Evolutionary conservation across 2,113 vertebrate species (phyloP).

Genomic region (Sprattus sprattus): DNA sequence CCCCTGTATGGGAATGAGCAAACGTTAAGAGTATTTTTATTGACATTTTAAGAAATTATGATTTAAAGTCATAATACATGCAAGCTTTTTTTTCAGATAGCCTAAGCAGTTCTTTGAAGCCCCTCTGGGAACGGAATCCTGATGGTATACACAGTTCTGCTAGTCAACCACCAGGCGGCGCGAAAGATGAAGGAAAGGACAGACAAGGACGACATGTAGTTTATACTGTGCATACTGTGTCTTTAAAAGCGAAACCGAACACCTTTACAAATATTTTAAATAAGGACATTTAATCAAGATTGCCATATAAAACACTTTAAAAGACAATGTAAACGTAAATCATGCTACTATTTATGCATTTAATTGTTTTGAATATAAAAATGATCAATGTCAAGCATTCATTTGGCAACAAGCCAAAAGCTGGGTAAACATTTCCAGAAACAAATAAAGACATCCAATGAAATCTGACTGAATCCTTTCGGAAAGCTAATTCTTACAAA

Average conservation of each 20-base stretch:
- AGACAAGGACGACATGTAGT: neutral
- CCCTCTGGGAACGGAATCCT: neutral
- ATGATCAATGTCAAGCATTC: neutral
- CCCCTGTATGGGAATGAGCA: too few relatives aligned
- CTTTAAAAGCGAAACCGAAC: neutral
- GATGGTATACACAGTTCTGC: neutral
- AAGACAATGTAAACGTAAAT: neutral
- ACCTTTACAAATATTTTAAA: neutral
- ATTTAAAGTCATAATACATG: too few relatives aligned
- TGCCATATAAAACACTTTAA: neutral
- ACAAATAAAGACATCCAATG: neutral
- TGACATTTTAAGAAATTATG: too few relatives aligned
- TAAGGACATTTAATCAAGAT: neutral
- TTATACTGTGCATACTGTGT: neutral
- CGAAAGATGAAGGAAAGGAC: neutral
- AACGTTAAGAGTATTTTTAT: too few relatives aligned
- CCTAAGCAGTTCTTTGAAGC: too few relatives aligned
- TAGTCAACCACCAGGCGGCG: neutral
- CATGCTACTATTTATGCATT: too few relatives aligned
- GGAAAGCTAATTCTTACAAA: neutral
- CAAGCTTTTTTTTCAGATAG: too few relatives aligned
- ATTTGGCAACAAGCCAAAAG: neutral
- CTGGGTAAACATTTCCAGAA: neutral
- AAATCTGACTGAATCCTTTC: neutral
- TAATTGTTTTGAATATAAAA: neutral